Evolutionary conservation across 1,140 invertebrate genomes (phyloP), one percentile per base, ranked within the genome.

Genomic region (Phocides pigmalion): DNA sequence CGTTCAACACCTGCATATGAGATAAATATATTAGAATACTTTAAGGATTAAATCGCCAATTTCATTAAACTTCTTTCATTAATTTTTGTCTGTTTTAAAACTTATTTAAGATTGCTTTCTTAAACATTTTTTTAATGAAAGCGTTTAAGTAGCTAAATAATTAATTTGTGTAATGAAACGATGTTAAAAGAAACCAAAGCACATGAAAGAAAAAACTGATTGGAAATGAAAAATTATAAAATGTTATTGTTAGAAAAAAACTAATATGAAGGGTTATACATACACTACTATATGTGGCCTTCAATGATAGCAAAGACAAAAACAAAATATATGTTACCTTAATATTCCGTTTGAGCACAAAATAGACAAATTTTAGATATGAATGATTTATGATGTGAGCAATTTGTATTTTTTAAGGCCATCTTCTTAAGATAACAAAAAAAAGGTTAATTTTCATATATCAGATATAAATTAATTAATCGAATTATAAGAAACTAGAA

Each of bases 1-100:
- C 97, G 83, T 95, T 96, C 3, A 95, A 93, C 22, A 93, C 91
- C 86, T 88, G 67, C 11, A 19, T 37, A 35, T 35, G 32, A n/a
- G 11, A 8, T 11, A 12, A 6, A 17, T 6, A 44, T 19, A 11
- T 11, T 42, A 16, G 14, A 16, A 16, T 17, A 42, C 15, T 22
- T 22, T 22, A 3, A 22, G 20, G n/a, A n/a, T 22, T 22, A 3
- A 22, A 3, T 22, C 2, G 20, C 2, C 5, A 22, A 2, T 3
- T 5, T 8, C 25, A 28, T 28, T 6, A 6, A 28, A 28, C 5
- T 28, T 28, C 25, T 8, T n/a, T n/a, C n/a, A 28, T 4, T 28
- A 8, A 28, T 28, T 1, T 28, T 8, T 28, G 5, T 28, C 25
- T 28, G 5, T n/a, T n/a, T n/a, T n/a, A n/a, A n/a, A n/a, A n/a